Base-by-base conservation (phyloP, 2,113 vertebrate species). In the Salvelinus fontinalis region DNA sequence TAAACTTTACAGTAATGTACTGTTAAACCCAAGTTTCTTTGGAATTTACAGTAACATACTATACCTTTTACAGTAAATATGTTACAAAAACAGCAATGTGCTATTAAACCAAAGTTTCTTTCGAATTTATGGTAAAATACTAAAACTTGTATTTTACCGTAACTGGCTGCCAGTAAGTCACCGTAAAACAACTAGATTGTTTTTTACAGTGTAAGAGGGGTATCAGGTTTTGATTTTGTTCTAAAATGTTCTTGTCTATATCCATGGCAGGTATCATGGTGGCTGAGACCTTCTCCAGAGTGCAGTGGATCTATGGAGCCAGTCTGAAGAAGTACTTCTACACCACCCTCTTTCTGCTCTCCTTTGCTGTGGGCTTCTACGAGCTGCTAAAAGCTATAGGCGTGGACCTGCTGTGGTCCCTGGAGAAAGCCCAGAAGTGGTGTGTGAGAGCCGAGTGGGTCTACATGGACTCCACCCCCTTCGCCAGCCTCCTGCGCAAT, bases 401-500 rank as follows among this genome's bases (percentile, higher is more conserved):
- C 0, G 96, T 99, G 73, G 97, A 99, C 87, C 93, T 99, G 79
- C 94, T 99, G 39, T 99, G 97, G 97, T 97, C 97, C 0, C 81
- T 99, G 84, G 97, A 96, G 83, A 97, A 94, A 80, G 97, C 97
- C 5, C 94, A 89, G 91, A 93, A 78, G 75, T 97, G 97, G 95
- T 99, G 97, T 1, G 79, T 90, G 54, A 90, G 1, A 34, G 90
- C 97, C 0, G 96, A 97, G 80, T 99, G 97, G 97, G 95, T 99
- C 62, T 95, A 96, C 86, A 91, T 99, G 1, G 97, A 99, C 91
- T 92, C 92, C 34, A 97, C 96, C 0, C 97, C 97, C 9, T 99
- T 99, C 1, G 97, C 97, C 83, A 97, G 97, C 87, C 96, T 99
- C 65, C 87, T 99, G 77, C 94, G 96, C 12, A 99, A 99, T 89